Percentiles rank a stretch among this genome's conserved stretches.
phyloP scores from a whole-genome alignment of 2,797 vertebrate species.

The Oryzias dopingdopingensis region DNA sequence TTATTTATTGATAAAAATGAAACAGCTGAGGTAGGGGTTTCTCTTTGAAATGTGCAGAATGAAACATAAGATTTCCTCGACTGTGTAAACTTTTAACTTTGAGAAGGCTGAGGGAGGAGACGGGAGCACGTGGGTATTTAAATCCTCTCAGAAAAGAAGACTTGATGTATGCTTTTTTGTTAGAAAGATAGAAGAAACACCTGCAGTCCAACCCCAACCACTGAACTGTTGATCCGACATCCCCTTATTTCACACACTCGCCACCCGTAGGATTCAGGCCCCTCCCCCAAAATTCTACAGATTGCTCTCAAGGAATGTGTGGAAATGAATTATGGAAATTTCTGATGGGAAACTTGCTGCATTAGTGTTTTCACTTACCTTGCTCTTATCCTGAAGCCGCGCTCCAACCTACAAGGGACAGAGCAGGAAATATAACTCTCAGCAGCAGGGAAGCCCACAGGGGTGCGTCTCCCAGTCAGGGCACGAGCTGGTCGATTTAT shows the following conservation, averaged over 20 bases:
- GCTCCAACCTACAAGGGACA: slow-evolving; percentile 74
- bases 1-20: slow-evolving; percentile 80
- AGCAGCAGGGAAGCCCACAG: slow-evolving; percentile 75
- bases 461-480: slow-evolving; percentile 71
- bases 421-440: slow-evolving; percentile 79
- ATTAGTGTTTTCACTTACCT: slow-evolving; percentile 83
- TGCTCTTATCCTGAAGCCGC: slow-evolving; percentile 72
- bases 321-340: slow-evolving; percentile 89
- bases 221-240: slow-evolving; percentile 70
- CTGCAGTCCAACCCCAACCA: slow-evolving; percentile 61
- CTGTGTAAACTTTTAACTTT: slow-evolving; percentile 53
- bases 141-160: slow-evolving; percentile 16
- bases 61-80: slow-evolving; percentile 70
- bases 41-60: slow-evolving; percentile 72
- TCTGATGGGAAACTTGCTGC: slow-evolving; percentile 82
- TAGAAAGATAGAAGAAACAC: slow-evolving; percentile 55
- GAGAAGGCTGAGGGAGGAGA: slow-evolving; percentile 19
- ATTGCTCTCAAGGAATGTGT: slow-evolving; percentile 80
- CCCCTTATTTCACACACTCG: slow-evolving; percentile 68
- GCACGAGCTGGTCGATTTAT: slow-evolving; percentile 78
- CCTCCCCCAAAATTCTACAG: slow-evolving; percentile 76
- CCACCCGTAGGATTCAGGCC: slow-evolving; percentile 69
- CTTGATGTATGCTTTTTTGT: slow-evolving; percentile 24
- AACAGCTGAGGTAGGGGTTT: slow-evolving; percentile 69
- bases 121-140: slow-evolving; percentile 28